Evolutionary conservation across 2,888 invertebrate genomes (phyloP), one percentile per base, ranked within the genome.

Genomic region (Chrysotoxum bicinctum): DNA sequence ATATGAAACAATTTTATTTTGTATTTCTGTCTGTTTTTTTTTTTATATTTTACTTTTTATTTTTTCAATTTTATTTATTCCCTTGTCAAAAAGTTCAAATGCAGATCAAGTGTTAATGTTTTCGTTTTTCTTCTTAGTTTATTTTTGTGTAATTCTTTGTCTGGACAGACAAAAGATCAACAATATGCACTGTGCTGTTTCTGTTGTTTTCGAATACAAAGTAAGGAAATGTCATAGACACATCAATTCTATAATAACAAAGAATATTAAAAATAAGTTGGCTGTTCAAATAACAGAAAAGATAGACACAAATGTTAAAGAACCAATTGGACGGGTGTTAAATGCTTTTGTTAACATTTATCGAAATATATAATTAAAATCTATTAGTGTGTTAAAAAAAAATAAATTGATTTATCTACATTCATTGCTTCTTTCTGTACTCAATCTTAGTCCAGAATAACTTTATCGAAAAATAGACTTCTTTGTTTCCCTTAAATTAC

Each of bases 21-120:
- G 32, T 76, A 54, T 16, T 9, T 54, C 2, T 32, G 3, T 50
- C 14, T 54, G 30, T 26, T 52, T 52, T 1, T 23, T 54, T 54
- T 26, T 52, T 52, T 1, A 50, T 14, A 32, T 54, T 52, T 54
- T 54, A 32, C 10, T 54, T 30, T 54, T 30, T 54, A 54, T 32
- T 54, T 54, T 54, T 54, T 16, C 16, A 54, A 54, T 54, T 14
- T 5, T 54, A 30, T 30, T 60, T 58, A 40, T 69, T 60, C 37
- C 26, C 4, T 40, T 69, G 69, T 69, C 30, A 45, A 60, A 69
- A 60, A 69, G 69, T 77, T 77, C 76, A 77, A 77, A 77, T 68
- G 48, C 37, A 69, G 48, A 76, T 76, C 48, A 69, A 40, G 16
- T 21, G 16, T 54, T 26, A 26, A 26, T 52, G n/a, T 26, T 52